Conservation (phyloP, 2,888 invertebrate genomes). For the Drosophila neutralis region DNA sequence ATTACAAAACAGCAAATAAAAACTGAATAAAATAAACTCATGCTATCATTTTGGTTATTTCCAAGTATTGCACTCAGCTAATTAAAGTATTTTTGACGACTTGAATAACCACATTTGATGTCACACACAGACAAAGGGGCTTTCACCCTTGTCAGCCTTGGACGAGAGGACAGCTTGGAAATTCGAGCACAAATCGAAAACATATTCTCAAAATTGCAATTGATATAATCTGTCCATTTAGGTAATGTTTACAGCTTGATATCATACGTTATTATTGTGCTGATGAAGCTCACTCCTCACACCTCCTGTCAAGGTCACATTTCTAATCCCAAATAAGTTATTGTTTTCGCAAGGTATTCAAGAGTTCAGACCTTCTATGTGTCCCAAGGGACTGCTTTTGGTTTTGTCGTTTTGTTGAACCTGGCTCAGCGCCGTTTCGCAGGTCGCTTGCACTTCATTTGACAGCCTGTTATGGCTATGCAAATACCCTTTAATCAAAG, state of each 20-base stretch:
- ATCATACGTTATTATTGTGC: neutral
- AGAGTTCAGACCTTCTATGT: neutral
- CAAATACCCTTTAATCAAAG: slow-evolving; percentile 1
- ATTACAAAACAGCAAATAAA: slow-evolving; percentile 26
- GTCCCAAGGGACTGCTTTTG: slow-evolving; percentile 4
- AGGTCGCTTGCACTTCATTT: slow-evolving; percentile 16
- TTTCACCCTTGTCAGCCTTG: slow-evolving; percentile 47
- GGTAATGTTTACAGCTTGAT: neutral
- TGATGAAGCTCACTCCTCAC: neutral
- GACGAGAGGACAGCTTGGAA: slow-evolving; percentile 10
- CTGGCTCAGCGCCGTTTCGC: neutral
- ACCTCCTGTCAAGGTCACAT: neutral
- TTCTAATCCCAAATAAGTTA: neutral
- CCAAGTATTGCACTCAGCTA: slow-evolving; percentile 60
- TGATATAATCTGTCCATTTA: neutral
- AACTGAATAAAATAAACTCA: slow-evolving; percentile 13
- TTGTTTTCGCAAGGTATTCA: neutral
- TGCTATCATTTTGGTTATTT: slow-evolving; percentile 12
- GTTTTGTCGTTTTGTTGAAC: slow-evolving; percentile 22
- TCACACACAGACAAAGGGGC: slow-evolving; percentile 41
- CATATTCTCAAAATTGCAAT: neutral
- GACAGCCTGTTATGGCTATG: neutral
- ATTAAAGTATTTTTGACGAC: slow-evolving; percentile 43
- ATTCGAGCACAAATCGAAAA: neutral
- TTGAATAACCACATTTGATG: slow-evolving; percentile 28